These are phyloP conservation scores for Heterohyrax brucei DNA, from an alignment of 2,797 vertebrate genomes.

Conservation along the genomic window DNA sequence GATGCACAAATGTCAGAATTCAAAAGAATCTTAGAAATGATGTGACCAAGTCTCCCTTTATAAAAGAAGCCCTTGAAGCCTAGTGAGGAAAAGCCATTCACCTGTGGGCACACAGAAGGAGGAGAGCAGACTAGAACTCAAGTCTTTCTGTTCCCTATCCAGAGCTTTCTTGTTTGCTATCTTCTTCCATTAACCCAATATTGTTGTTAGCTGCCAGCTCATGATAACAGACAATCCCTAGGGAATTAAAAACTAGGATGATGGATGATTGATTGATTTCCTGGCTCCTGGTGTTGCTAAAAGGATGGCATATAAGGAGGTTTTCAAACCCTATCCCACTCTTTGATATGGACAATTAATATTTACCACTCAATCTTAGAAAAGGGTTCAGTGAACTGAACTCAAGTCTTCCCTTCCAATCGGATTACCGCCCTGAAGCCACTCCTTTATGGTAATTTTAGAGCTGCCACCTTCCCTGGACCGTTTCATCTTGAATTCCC, in stretches of 20 bases:
- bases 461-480: not conserved
- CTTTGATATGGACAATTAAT: slow-evolving; percentile 18
- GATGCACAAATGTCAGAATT: not conserved
- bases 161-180: not conserved
- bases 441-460: not conserved
- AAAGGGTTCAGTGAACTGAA: not conserved
- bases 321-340: not conserved
- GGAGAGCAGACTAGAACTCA: not conserved
- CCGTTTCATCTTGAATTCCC: not conserved
- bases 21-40: slow-evolving; percentile 5
- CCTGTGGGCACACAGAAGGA: not conserved
- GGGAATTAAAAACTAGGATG: slow-evolving; percentile 19
- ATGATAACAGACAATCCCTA: not conserved
- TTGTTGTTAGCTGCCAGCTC: not conserved
- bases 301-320: not conserved
- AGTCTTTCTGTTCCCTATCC: not conserved
- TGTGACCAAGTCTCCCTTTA: slow-evolving; percentile 11
- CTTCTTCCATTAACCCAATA: not conserved
- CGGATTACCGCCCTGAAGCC: not conserved
- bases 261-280: not conserved
- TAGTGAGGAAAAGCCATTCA: not conserved
- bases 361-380: slow-evolving; percentile 23
- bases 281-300: not conserved
- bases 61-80: not conserved
- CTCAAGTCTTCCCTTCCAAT: slow-evolving; percentile 17